Evolutionary conservation across 2,113 vertebrate genomes (phyloP).

Genomic region (Electrona antarctica): DNA sequence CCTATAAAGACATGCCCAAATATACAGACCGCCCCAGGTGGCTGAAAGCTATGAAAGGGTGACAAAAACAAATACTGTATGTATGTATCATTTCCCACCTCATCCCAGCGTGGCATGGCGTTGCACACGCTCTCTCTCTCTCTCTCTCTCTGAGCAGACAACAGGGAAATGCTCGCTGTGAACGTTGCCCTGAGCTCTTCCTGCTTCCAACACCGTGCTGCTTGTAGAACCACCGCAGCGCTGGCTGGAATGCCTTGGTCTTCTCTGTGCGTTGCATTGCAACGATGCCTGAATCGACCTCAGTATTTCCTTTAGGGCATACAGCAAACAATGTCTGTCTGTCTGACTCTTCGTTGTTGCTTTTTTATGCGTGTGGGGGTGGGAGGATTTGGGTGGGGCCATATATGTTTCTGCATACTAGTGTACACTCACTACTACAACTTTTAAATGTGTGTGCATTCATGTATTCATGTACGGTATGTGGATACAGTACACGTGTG

Average conservation of each 20-base stretch:
- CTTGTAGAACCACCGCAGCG: neutral
- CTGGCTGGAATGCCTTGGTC: constrained; percentile 7
- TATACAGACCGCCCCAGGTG: too few relatives aligned
- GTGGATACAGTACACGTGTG: neutral
- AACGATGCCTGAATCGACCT: constrained; percentile 31
- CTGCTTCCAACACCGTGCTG: neutral
- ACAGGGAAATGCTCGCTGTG: neutral
- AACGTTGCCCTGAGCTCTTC: neutral
- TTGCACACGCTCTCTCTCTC: too few relatives aligned
- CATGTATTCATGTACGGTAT: too few relatives aligned
- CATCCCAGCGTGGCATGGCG: too few relatives aligned
- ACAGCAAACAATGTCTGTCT: constrained; percentile 47
- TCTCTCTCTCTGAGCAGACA: too few relatives aligned
- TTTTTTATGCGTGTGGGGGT: neutral
- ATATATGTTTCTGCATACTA: neutral
- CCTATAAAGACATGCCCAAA: too few relatives aligned
- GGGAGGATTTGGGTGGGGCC: neutral
- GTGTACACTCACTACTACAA: too few relatives aligned
- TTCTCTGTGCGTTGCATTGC: constrained; percentile 6
- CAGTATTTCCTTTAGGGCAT: constrained; percentile 27
- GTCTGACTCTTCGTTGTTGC: neutral
- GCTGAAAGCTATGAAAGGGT: too few relatives aligned
- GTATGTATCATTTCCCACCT: too few relatives aligned
- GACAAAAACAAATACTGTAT: too few relatives aligned
- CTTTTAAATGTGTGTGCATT: too few relatives aligned